Percentiles rank a stretch among this genome's conserved stretches.
Conservation (phyloP, 2,888 invertebrate species). For the Malthinus seriepunctatus region DNA sequence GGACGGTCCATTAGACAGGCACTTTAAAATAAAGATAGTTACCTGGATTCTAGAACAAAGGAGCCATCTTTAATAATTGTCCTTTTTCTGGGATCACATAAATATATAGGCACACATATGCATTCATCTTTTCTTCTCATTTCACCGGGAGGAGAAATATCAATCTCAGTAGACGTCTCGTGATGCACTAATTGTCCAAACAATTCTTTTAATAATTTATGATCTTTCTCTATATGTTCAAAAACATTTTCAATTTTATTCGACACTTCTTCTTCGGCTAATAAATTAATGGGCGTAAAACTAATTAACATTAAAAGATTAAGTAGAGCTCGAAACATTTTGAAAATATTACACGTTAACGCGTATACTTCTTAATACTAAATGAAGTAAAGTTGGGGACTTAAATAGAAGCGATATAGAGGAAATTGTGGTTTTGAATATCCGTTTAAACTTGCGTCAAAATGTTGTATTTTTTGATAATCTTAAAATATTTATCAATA, state of each 20-base stretch:
- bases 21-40: not conserved
- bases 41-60: not conserved
- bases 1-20: no score
- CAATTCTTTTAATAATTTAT: not conserved
- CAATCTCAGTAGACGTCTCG: no score
- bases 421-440: conserved; percentile 7
- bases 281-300: no score
- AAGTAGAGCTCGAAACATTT: no score
- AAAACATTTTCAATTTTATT: not conserved
- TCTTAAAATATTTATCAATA: no score
- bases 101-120: not conserved
- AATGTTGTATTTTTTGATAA: not conserved
- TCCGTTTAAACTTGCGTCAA: not conserved
- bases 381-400: no score
- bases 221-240: not conserved
- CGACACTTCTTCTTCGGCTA: not conserved
- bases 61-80: not conserved
- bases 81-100: not conserved
- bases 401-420: no score
- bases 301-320: no score
- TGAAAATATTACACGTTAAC: no score
- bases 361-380: no score
- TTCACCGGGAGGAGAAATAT: no score
- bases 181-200: not conserved
- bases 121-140: not conserved